A percentile compares a stretch with the other conserved stretches of the same genome.
These are phyloP conservation scores for Siniperca chuatsi DNA, from an alignment of 2,113 vertebrate genomes.

Conservation along the genomic window DNA sequence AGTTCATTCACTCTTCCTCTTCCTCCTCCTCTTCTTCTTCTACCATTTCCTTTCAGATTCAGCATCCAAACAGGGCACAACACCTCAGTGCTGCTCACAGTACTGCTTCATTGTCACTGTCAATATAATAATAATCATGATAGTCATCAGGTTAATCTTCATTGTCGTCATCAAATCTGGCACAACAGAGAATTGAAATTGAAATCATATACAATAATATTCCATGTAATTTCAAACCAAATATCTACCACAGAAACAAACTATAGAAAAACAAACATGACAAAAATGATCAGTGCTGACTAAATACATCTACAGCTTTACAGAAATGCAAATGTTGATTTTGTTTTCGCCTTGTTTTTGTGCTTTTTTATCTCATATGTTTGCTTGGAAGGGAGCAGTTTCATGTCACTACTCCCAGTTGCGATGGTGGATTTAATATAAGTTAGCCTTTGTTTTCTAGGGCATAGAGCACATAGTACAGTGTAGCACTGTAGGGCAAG, in stretches of 20 bases:
- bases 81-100: constrained; percentile 78
- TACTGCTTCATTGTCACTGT: constrained; percentile 58
- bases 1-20: constrained; percentile 30
- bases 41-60: constrained; percentile 29
- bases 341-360: constrained; percentile 68
- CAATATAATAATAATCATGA: constrained; percentile 54
- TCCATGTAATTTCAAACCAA: constrained; percentile 73
- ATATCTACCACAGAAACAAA: constrained; percentile 80
- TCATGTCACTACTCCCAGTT: constrained; percentile 15
- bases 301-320: constrained; percentile 78
- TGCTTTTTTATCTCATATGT: constrained; percentile 75
- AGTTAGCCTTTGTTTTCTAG: constrained; percentile 38
- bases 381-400: constrained; percentile 47
- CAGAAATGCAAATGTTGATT: constrained; percentile 71
- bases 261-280: constrained; percentile 75
- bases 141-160: constrained; percentile 68
- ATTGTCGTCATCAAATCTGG: constrained; percentile 65
- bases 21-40: constrained; percentile 24
- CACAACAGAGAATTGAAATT: constrained; percentile 67
- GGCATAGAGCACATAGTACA: constrained; percentile 24
- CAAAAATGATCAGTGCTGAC: constrained; percentile 73
- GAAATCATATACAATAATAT: constrained; percentile 76
- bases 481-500: constrained; percentile 54
- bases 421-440: constrained; percentile 29
- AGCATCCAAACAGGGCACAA: constrained; percentile 60